Conservation (phyloP, 2,888 invertebrate species). For the Pseudoips prasinana region DNA sequence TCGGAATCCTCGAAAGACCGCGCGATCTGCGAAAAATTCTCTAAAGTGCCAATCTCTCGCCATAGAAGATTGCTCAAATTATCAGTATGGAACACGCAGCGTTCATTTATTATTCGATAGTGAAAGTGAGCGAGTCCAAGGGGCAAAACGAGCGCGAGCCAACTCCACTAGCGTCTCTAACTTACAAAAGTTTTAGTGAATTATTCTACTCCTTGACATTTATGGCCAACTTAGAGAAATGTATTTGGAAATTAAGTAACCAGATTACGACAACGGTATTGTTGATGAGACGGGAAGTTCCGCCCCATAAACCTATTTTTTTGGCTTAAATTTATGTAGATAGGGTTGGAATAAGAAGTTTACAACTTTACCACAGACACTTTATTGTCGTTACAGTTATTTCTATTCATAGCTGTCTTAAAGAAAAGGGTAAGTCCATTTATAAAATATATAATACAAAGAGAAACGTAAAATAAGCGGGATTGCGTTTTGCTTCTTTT, state of each 20-base stretch:
- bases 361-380: slow-evolving; percentile 29
- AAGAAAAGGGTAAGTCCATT: slow-evolving; percentile 8
- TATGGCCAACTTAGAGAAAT: slow-evolving; percentile 65
- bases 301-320: slow-evolving; percentile 66
- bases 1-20: slow-evolving; percentile 63
- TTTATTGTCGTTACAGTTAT: slow-evolving; percentile 28
- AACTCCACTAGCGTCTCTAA: slow-evolving; percentile 36
- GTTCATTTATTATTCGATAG: slow-evolving; percentile 64
- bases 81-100: slow-evolving; percentile 60
- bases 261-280: slow-evolving; percentile 62
- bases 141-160: slow-evolving; percentile 21
- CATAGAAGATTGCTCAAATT: slow-evolving; percentile 56
- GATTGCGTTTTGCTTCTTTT: too few species aligned
- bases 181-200: slow-evolving; percentile 56
- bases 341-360: slow-evolving; percentile 55
- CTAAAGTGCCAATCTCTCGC: slow-evolving; percentile 73
- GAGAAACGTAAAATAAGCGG: too few species aligned
- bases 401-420: slow-evolving; percentile 21
- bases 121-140: slow-evolving; percentile 18
- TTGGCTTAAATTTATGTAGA: slow-evolving; percentile 59
- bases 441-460: slow-evolving; percentile 5
- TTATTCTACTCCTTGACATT: slow-evolving; percentile 64
- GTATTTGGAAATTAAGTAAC: slow-evolving; percentile 71
- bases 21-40: slow-evolving; percentile 62
- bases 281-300: slow-evolving; percentile 62